Evolutionary conservation across 2,888 invertebrate genomes (phyloP), one percentile per base, ranked within the genome.

Genomic region (Lacanobia wlatinum): DNA sequence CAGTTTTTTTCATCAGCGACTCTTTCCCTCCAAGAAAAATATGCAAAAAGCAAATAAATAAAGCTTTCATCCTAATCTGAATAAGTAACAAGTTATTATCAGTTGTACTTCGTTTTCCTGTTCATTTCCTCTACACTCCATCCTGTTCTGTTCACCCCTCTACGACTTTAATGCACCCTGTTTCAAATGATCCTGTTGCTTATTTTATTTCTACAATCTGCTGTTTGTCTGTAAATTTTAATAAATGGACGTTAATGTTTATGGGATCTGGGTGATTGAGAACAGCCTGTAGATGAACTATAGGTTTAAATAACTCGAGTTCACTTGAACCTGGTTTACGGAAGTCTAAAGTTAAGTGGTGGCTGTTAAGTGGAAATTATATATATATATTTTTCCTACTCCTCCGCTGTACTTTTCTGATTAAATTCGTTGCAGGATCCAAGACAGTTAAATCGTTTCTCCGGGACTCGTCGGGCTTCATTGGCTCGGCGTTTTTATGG

Each of bases 121-220:
- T 87, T 91, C 87, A 91, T 91, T 91, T 91, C 91, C 90, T 87
- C 70, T 84, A 87, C 85, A 86, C 69, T 87, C 82, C 87, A 63
- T 70, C 52, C 40, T 43, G 52, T 64, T 50, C 69, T 66, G 43
- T 63, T 66, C 72, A 46, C 78, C 78, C 80, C 77, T 77, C 73
- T 38, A 61, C 34, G 21, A 14, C 6, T 53, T 34, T 74, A 83
- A 70, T 74, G 59, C 34, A 71, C 61, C 34, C 66, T 21, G 62
- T 21, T 48, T 28, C n/a, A 58, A 79, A 78, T 70, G 73, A 62
- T 60, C 40, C 56, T 10, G 38, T 38, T 72, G 69, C 64, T 63
- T 64, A 80, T 74, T 70, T 75, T 68, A 76, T 76, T 71, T 73
- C n/a, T 38, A 73, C 74, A 73, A 73, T 59, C 58, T 67, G 50